A percentile compares a stretch with the other conserved stretches of the same genome.
Evolutionary conservation across 2,113 vertebrate species (phyloP).

Genomic region (Trichechus manatus): DNA sequence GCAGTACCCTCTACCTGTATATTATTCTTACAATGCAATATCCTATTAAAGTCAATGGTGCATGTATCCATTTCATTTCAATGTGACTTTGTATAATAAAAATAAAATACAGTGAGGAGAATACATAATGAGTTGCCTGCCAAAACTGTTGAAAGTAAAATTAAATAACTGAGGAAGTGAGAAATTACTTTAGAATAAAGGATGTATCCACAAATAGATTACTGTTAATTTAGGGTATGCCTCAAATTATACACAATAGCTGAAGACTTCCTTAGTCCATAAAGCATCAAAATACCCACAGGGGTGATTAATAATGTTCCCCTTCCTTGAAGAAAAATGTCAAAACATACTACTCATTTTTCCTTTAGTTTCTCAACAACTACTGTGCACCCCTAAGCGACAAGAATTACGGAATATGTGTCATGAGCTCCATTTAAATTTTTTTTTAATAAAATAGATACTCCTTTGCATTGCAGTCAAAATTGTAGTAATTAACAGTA

Average conservation of each 20-base stretch:
- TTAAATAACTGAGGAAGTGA: conserved; percentile 80
- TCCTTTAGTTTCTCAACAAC: conserved; percentile 28
- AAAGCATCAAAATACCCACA: conserved; percentile 55
- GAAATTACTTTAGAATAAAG: conserved; percentile 72
- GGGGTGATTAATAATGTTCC: conserved; percentile 64
- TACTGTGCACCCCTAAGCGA: not conserved
- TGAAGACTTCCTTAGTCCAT: conserved; percentile 33
- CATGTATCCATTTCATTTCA: conserved; percentile 85
- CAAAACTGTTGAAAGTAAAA: conserved; percentile 76
- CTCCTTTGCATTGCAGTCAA: not conserved
- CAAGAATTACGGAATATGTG: conserved; percentile 29
- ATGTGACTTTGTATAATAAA: conserved; percentile 88
- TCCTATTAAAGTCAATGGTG: conserved; percentile 84
- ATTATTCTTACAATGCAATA: conserved; percentile 83
- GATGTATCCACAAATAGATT: conserved; percentile 65
- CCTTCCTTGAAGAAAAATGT: conserved; percentile 50
- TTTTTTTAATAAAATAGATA: conserved; percentile 45
- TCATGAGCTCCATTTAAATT: conserved; percentile 20
- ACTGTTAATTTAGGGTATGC: conserved; percentile 67
- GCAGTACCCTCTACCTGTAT: conserved; percentile 63
- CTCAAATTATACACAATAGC: conserved; percentile 68
- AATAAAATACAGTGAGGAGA: conserved; percentile 82
- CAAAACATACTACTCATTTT: conserved; percentile 61
- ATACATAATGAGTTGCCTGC: conserved; percentile 81
- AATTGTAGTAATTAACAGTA: conserved; percentile 5